phyloP scores from a whole-genome alignment of 2,113 vertebrate genomes.

The Pluvianellus socialis region DNA sequence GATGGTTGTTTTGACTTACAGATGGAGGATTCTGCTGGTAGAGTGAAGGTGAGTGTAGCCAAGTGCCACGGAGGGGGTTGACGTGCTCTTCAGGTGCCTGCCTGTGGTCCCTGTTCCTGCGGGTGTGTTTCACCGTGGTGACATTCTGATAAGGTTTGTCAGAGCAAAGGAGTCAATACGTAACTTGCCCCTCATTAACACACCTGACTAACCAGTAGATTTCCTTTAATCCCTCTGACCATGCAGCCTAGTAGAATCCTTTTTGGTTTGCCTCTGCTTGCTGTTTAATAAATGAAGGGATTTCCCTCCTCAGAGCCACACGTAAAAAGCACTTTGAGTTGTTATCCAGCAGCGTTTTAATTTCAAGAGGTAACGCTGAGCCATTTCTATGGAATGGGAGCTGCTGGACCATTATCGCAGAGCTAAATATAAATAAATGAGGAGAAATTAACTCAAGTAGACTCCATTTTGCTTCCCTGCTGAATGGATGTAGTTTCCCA shows the following conservation, averaged over 20 bases:
- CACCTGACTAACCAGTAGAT: background rate
- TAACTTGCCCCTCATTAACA: background rate
- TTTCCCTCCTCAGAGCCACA: background rate
- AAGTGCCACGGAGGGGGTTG: background rate
- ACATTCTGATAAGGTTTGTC: background rate
- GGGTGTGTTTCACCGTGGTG: background rate
- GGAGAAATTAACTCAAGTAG: background rate
- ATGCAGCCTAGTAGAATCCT: background rate
- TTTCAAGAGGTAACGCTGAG: background rate
- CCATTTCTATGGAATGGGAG: background rate
- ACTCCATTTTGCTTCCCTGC: background rate
- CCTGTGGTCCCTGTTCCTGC: background rate
- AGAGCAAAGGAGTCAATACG: background rate
- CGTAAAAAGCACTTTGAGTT: background rate
- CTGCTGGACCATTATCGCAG: background rate
- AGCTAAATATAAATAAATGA: slow-evolving; percentile 13
- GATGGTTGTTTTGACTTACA: background rate
- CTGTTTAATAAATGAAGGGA: background rate
- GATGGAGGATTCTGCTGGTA: background rate
- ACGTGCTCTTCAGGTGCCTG: background rate
- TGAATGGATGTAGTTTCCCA: background rate
- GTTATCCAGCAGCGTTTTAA: background rate
- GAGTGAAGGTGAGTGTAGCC: background rate
- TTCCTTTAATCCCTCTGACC: background rate
- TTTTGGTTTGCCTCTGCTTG: background rate